Conservation (phyloP, 2,113 vertebrate species). For the Gallinago jamesoni region DNA sequence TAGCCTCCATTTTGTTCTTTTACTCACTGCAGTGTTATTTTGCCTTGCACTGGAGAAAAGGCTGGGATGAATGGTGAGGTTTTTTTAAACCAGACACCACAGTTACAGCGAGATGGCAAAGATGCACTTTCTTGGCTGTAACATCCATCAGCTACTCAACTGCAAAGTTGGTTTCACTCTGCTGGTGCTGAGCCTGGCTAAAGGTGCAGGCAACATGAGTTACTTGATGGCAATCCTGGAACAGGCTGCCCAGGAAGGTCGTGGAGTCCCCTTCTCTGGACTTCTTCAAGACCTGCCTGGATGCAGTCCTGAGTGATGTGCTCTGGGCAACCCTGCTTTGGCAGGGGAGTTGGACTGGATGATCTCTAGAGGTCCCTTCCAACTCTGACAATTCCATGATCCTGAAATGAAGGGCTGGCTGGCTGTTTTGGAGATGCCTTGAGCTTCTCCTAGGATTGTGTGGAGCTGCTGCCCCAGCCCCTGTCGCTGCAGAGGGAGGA, state of each 20-base stretch:
- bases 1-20: not conserved
- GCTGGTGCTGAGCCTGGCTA: not conserved
- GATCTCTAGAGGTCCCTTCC: too few species aligned
- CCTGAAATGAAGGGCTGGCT: too few species aligned
- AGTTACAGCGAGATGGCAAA: not conserved
- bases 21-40: not conserved
- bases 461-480: not conserved
- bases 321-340: too few species aligned
- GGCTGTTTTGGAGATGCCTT: not conserved
- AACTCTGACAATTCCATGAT: not conserved
- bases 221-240: not conserved
- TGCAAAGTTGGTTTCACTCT: not conserved
- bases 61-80: rapidly evolving
- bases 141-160: not conserved
- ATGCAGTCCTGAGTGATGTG: too few species aligned
- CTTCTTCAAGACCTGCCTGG: too few species aligned
- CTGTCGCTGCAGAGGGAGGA: not conserved
- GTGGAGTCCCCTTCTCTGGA: too few species aligned
- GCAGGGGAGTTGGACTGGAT: too few species aligned
- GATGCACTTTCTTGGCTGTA: not conserved
- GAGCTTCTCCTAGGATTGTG: not conserved
- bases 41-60: not conserved
- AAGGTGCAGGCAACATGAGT: not conserved
- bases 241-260: too few species aligned
- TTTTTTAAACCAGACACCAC: not conserved